Conservation (phyloP, 1,140 invertebrate genomes). For the Drosophila funebris region DNA sequence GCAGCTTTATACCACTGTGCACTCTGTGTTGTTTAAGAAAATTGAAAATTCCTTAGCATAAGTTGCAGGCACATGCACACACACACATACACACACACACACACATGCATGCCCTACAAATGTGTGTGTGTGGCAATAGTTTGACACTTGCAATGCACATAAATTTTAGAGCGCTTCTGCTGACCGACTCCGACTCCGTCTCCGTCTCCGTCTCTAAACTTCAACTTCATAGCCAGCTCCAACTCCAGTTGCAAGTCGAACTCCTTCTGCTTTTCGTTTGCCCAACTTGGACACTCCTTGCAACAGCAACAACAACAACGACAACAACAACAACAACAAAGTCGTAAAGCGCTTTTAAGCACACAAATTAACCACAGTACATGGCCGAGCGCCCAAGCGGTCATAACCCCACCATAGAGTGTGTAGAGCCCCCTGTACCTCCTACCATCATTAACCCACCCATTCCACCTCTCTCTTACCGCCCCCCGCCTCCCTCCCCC, state of each 20-base stretch:
- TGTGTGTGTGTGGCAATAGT: constrained; percentile 60
- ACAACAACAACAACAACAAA: constrained; percentile 41
- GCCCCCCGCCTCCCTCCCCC: not conserved
- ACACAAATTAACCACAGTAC: constrained; percentile 82
- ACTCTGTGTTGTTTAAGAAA: constrained; percentile 57
- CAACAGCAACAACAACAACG: not conserved
- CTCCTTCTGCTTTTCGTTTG: not conserved
- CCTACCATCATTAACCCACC: no score
- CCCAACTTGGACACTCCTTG: not conserved
- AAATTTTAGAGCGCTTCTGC: constrained; percentile 63
- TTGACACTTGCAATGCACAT: constrained; percentile 81
- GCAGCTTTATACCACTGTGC: no score
- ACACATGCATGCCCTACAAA: no score
- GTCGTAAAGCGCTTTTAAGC: constrained; percentile 82
- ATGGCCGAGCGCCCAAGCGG: constrained; percentile 59
- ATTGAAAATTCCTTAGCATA: constrained; percentile 70
- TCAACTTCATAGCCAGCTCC: not conserved
- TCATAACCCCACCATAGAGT: constrained; percentile 17
- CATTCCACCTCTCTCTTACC: no score
- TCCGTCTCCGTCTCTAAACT: not conserved
- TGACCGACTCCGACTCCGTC: constrained; percentile 53
- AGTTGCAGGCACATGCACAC: constrained; percentile 34
- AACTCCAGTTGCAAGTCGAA: not conserved
- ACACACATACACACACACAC: no score
- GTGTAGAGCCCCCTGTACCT: not conserved